phyloP scores from a whole-genome alignment of 2,888 invertebrate genomes.

The Pammene aurita region DNA sequence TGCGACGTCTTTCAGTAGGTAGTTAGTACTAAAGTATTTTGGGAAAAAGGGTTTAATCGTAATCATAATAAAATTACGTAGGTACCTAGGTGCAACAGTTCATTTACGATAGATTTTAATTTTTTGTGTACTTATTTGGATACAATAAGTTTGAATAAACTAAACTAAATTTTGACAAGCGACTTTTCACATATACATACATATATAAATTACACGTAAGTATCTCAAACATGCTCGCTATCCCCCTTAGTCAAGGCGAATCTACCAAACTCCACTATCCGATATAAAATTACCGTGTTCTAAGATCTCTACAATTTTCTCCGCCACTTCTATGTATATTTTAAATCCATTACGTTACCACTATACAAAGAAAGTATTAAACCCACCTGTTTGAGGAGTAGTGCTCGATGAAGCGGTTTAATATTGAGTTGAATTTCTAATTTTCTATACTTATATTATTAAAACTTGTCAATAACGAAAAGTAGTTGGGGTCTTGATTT shows the following conservation, averaged over 20 bases:
- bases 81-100: background rate
- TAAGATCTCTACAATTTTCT: too few relatives aligned
- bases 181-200: too few relatives aligned
- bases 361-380: background rate
- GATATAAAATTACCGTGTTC: too few relatives aligned
- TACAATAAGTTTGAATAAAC: background rate
- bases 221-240: too few relatives aligned
- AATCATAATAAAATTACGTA: too few relatives aligned
- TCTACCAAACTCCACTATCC: too few relatives aligned
- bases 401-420: background rate
- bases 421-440: background rate
- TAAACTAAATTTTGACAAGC: background rate
- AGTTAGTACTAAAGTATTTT: background rate
- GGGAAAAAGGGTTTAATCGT: too few relatives aligned
- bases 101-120: background rate
- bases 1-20: background rate
- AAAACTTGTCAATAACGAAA: background rate
- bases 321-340: too few relatives aligned
- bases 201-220: too few relatives aligned
- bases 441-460: background rate
- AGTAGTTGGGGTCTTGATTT: background rate
- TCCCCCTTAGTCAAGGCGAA: too few relatives aligned
- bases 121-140: background rate
- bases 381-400: background rate
- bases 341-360: too few relatives aligned